Evolutionary conservation across 1,140 invertebrate genomes (phyloP), one percentile per base, ranked within the genome.

Genomic region (Caerostris extrusa): DNA sequence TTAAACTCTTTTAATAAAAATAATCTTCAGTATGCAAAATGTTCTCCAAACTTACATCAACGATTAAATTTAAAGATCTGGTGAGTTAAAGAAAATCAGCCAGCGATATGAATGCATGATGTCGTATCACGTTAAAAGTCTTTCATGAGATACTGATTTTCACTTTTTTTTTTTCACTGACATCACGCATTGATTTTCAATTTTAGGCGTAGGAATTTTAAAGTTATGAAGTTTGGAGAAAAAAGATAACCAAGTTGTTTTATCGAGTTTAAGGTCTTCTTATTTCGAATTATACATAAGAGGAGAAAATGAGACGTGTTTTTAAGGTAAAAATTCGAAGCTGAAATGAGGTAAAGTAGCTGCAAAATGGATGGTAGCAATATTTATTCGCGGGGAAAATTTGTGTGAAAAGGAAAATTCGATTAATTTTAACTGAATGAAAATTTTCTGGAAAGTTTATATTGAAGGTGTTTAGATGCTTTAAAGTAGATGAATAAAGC

Each of bases 11-110:
- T 34, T 34, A 34, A 34, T 34, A 34, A 34, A 34, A 34, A 34
- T 34, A 34, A 34, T 34, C 34, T 34, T 34, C 34, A 34, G 34
- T 34, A 34, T 34, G 34, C 34, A 34, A 34, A 34, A 34, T 34
- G 34, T 34, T 34, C 34, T 34, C 34, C 34, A 34, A 34, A 34
- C 34, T 34, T 34, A 34, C 34, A 12, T 10, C 5, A 58, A 55
- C 56, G 82, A 83, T 83, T 83, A 83, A 83, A 83, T 83, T 57
- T 83, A 83, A 83, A 83, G 82, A 83, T 83, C 55, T 83, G 82
- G 12, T 17, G 82, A 57, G 14, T 12, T 10, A 12, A 83, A 19
- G 5, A 58, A 34, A 34, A 34, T 34, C 34, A 34, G 14, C 55
- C n/a, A 7, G 56, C 17, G n/a, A 57, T 57, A 83, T 83, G 82